These are phyloP conservation scores for Metacarcinus magister DNA, from an alignment of 2,888 invertebrate genomes.

Conservation along the genomic window DNA sequence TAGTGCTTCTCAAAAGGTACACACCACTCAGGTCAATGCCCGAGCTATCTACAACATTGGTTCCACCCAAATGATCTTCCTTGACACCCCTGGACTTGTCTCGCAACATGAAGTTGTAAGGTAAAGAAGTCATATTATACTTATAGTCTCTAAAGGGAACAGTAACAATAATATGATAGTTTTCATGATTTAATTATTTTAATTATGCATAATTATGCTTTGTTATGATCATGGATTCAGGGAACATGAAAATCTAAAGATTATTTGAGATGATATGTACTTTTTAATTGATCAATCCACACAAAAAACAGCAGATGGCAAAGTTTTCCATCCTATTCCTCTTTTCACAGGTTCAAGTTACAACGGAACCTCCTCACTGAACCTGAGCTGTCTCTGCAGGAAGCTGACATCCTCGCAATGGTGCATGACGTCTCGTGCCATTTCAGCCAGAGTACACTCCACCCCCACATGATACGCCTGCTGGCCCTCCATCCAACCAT, in stretches of 20 bases:
- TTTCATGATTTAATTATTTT: not conserved
- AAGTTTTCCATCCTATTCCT: not conserved
- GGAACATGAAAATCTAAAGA: not conserved
- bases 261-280: not conserved
- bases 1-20: constrained; percentile 95
- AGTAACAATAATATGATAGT: not conserved
- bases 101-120: constrained; percentile 87
- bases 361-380: constrained; percentile 87
- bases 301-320: not conserved
- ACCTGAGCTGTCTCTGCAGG: constrained; percentile 87
- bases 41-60: constrained; percentile 90
- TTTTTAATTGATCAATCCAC: not conserved
- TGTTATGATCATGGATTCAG: not conserved
- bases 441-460: constrained; percentile 89
- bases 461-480: constrained; percentile 89
- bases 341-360: constrained; percentile 86
- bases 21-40: constrained; percentile 92
- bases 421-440: constrained; percentile 92
- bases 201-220: too few species aligned
- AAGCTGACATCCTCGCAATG: constrained; percentile 93
- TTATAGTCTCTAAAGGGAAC: not conserved
- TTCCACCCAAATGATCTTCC: constrained; percentile 94
- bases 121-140: constrained; percentile 34
- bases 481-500: constrained; percentile 88
- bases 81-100: constrained; percentile 97